These are phyloP conservation scores for Cosmopolites sordidus DNA, from an alignment of 2,888 invertebrate species.

Conservation along the genomic window DNA sequence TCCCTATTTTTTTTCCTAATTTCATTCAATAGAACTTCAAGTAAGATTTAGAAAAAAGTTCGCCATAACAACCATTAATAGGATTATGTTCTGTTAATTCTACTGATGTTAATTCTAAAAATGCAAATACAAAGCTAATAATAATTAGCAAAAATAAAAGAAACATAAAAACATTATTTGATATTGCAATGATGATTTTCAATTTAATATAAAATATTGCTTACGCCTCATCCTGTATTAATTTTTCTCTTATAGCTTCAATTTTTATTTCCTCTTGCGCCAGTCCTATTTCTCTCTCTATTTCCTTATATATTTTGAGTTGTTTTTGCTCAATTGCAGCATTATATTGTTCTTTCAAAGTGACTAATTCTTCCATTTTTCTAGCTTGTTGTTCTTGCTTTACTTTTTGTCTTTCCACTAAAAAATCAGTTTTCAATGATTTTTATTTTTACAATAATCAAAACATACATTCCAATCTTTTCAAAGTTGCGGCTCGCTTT, in stretches of 20 bases:
- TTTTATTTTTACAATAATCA: background rate
- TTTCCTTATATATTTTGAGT: conserved; percentile 34
- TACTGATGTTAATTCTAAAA: too few relatives aligned
- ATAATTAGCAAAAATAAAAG: too few relatives aligned
- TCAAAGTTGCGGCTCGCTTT: conserved; percentile 41
- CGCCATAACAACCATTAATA: too few relatives aligned
- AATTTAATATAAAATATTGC: too few relatives aligned
- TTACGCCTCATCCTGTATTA: conserved; percentile 46
- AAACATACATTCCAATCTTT: conserved; percentile 43
- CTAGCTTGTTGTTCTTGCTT: conserved; percentile 36
- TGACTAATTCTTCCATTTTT: conserved; percentile 37
- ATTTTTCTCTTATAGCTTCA: conserved; percentile 39
- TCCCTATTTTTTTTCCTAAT: too few relatives aligned
- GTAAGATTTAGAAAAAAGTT: too few relatives aligned
- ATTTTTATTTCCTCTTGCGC: conserved; percentile 37
- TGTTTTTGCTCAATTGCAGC: conserved; percentile 39
- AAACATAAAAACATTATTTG: too few relatives aligned
- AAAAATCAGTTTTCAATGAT: conserved; percentile 17
- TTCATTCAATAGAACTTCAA: too few relatives aligned
- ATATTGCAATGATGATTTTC: too few relatives aligned
- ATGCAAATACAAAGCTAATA: too few relatives aligned
- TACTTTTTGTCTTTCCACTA: conserved; percentile 41
- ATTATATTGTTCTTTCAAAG: conserved; percentile 42
- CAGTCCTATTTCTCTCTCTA: conserved; percentile 39
- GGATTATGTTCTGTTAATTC: too few relatives aligned